These are phyloP conservation scores for Onychostruthus taczanowskii DNA, from an alignment of 2,113 vertebrate species.

Conservation along the genomic window DNA sequence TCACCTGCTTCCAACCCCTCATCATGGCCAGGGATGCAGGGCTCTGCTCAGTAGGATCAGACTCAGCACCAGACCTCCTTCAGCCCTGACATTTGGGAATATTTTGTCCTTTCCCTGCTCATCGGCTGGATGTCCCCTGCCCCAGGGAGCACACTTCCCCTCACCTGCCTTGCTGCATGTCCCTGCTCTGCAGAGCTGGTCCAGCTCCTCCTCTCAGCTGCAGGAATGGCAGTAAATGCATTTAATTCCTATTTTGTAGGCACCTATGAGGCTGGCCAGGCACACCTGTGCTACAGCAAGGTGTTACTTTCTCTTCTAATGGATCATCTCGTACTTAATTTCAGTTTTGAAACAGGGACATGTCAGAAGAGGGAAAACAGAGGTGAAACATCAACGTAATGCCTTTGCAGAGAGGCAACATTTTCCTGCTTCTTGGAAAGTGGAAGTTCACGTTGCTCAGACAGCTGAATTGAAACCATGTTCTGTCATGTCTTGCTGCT, in stretches of 20 bases:
- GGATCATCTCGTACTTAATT: neutral
- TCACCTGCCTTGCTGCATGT: neutral
- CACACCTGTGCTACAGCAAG: neutral
- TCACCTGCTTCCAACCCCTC: neutral
- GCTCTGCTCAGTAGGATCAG: neutral
- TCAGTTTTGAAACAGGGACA: neutral
- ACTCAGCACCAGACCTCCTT: neutral
- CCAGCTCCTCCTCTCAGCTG: neutral
- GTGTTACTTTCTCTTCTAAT: neutral
- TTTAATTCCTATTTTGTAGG: neutral
- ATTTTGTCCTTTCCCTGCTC: neutral
- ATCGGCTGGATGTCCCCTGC: neutral
- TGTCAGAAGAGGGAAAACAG: neutral
- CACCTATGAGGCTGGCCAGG: neutral
- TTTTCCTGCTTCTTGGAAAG: neutral
- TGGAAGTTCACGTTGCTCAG: neutral
- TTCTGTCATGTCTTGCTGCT: neutral
- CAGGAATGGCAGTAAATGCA: neutral
- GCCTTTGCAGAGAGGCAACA: neutral
- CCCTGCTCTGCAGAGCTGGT: neutral
- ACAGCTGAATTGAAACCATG: neutral
- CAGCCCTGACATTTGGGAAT: neutral
- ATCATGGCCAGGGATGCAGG: neutral
- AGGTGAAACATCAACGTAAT: neutral
- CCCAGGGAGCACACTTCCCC: neutral